phyloP scores from a whole-genome alignment of 2,888 invertebrate genomes.

The Eupithecia vulgata region DNA sequence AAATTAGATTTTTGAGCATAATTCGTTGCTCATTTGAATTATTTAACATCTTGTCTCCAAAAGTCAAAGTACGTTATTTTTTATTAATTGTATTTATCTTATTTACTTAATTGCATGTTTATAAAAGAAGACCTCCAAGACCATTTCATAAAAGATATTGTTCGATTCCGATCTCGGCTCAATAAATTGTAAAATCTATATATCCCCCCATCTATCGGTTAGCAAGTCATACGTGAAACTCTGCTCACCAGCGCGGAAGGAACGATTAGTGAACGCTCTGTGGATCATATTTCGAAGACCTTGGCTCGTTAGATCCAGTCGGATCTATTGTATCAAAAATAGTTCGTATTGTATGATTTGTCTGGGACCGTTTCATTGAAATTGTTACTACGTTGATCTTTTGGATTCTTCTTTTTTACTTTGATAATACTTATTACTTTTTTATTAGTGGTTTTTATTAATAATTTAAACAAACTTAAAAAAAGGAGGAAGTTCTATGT shows the following conservation, averaged over 20 bases:
- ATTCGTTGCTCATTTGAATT: background rate
- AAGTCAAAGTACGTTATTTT: background rate
- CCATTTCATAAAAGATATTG: slow-evolving; percentile 1
- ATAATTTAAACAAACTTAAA: too few relatives aligned
- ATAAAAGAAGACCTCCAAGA: background rate
- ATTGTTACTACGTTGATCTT: slow-evolving; percentile 19
- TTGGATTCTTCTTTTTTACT: slow-evolving; percentile 15
- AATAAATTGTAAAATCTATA: slow-evolving; percentile 53
- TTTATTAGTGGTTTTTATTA: too few relatives aligned
- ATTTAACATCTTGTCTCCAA: background rate
- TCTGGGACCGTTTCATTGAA: slow-evolving; percentile 17
- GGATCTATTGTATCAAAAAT: slow-evolving; percentile 38
- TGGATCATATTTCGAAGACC: slow-evolving; percentile 63
- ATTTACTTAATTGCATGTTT: background rate
- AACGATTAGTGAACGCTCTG: slow-evolving; percentile 72
- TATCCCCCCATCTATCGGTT: slow-evolving; percentile 54
- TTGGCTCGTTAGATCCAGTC: slow-evolving; percentile 46
- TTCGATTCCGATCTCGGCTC: slow-evolving; percentile 15
- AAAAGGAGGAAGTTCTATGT: too few relatives aligned
- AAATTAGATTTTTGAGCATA: background rate
- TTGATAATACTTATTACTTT: too few relatives aligned
- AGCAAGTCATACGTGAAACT: slow-evolving; percentile 72
- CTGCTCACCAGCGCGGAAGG: slow-evolving; percentile 66
- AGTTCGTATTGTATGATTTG: slow-evolving; percentile 26
- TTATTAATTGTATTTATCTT: background rate